Conservation (phyloP, 1,140 invertebrate species). For the Euwallacea similis region DNA sequence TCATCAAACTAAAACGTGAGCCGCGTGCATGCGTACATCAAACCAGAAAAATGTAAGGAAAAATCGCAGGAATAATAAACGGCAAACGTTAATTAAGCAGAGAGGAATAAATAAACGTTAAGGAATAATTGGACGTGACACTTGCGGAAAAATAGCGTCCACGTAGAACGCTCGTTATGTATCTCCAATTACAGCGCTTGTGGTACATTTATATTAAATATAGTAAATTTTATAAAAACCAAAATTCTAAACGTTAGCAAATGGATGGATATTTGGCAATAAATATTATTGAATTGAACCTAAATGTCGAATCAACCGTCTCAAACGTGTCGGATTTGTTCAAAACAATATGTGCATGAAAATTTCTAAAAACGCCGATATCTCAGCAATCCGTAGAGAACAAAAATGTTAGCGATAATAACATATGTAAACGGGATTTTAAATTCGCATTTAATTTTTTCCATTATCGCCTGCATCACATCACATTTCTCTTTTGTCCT, state of each 20-base stretch:
- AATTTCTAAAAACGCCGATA: too few species aligned
- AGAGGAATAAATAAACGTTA: conserved; percentile 14
- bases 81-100: conserved; percentile 16
- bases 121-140: conserved; percentile 6
- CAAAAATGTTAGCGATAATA: too few species aligned
- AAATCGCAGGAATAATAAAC: conserved; percentile 11
- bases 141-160: conserved; percentile 21
- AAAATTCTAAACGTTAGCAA: neutral
- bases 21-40: conserved; percentile 5
- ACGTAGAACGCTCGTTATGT: conserved; percentile 29
- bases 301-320: too few species aligned
- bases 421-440: too few species aligned
- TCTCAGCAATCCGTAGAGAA: too few species aligned
- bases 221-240: too few species aligned
- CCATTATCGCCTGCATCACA: neutral
- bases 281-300: too few species aligned
- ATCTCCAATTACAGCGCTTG: too few species aligned
- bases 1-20: conserved; percentile 22
- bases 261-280: neutral
- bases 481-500: too few species aligned
- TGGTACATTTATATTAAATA: too few species aligned
- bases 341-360: too few species aligned
- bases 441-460: neutral
- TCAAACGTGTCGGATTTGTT: too few species aligned
- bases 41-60: conserved; percentile 1